Conservation (phyloP, 2,888 invertebrate genomes). For the Eristalinus aeneus region DNA sequence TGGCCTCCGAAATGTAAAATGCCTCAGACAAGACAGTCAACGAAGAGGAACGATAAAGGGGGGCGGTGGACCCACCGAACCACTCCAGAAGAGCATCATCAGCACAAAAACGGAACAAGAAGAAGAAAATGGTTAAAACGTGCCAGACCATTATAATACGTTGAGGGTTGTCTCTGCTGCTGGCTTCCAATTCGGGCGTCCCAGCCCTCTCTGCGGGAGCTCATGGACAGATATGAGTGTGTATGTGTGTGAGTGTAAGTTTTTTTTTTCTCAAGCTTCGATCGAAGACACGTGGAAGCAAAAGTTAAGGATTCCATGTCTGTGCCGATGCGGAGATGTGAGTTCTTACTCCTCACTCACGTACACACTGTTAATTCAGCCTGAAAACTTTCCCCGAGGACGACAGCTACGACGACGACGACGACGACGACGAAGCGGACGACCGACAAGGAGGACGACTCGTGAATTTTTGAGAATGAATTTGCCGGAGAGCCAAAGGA, state of each 20-base stretch:
- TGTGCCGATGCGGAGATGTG: conserved; percentile 13
- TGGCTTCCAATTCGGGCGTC: conserved; percentile 19
- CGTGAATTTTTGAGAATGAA: conserved; percentile 36
- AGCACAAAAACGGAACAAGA: conserved; percentile 49
- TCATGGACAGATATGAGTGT: background rate
- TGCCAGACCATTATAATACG: conserved; percentile 70
- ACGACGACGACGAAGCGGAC: background rate
- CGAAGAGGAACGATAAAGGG: background rate
- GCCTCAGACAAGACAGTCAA: conserved; percentile 52
- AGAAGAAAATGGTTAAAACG: conserved; percentile 66
- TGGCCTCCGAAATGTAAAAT: conserved; percentile 37
- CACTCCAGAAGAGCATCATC: conserved; percentile 30
- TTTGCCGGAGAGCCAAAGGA: conserved; percentile 14
- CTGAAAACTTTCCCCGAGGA: conserved; percentile 23
- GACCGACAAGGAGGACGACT: background rate
- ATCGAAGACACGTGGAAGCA: conserved; percentile 67
- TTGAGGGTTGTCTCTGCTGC: conserved; percentile 55
- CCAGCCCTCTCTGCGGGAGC: background rate
- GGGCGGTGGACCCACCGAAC: background rate
- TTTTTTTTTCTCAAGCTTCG: conserved; percentile 38
- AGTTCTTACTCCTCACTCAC: background rate
- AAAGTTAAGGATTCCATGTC: conserved; percentile 57
- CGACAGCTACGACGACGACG: no score
- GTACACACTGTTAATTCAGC: background rate
- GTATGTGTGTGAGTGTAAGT: conserved; percentile 18